Percentiles rank a stretch among this genome's conserved stretches.
Evolutionary conservation across 1,140 invertebrate genomes (phyloP).

Genomic region (Cardiocondyla obscurior): DNA sequence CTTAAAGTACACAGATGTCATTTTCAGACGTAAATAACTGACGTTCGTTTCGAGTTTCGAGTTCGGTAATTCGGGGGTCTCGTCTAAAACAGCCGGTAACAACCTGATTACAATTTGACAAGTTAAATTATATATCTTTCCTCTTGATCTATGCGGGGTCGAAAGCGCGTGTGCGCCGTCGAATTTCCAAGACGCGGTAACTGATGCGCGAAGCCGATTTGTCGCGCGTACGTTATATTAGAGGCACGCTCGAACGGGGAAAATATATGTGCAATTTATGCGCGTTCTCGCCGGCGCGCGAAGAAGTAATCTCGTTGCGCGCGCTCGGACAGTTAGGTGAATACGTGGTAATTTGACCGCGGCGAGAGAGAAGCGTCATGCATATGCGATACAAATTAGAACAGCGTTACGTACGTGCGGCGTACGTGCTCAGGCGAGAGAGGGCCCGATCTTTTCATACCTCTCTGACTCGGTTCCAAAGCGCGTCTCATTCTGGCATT

Average conservation of each 20-base stretch:
- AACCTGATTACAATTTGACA: not conserved
- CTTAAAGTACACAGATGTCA: not conserved
- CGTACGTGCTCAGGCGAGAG: not conserved
- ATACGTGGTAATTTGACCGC: not conserved
- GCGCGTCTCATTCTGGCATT: conserved; percentile 51
- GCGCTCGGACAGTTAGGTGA: not conserved
- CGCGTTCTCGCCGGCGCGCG: not conserved
- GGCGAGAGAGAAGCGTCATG: not conserved
- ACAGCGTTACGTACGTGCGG: not conserved
- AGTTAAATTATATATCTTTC: conserved; percentile 2
- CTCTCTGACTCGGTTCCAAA: conserved; percentile 62
- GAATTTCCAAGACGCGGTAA: conserved; percentile 13
- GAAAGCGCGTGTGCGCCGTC: not conserved
- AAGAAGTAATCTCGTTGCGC: conserved; percentile 10
- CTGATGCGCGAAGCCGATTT: conserved; percentile 7
- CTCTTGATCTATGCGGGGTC: conserved; percentile 14
- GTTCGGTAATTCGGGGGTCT: not conserved
- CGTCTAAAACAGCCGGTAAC: not conserved
- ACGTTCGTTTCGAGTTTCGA: not conserved
- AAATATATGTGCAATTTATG: conserved; percentile 18
- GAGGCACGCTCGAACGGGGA: not conserved
- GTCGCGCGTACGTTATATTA: not conserved
- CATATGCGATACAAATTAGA: conserved; percentile 42
- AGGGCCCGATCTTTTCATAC: conserved; percentile 41
- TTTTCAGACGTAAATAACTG: not conserved